A percentile compares a stretch with the other conserved stretches of the same genome.
phyloP scores from a whole-genome alignment of 2,888 invertebrate genomes.

The Lypha dubia region DNA sequence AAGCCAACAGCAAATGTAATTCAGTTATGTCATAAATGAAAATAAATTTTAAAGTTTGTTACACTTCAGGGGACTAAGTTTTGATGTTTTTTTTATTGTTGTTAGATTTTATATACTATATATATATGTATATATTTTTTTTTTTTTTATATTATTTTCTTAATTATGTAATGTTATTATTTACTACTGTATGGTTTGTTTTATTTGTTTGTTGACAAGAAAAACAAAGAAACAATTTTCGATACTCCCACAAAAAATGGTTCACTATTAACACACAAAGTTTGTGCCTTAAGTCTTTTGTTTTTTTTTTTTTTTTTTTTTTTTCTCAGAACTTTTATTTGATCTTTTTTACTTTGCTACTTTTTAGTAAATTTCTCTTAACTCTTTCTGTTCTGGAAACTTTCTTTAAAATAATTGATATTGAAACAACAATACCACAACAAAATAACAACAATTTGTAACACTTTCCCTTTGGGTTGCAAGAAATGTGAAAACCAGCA shows the following conservation, averaged over 20 bases:
- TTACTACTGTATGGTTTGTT: conserved; percentile 41
- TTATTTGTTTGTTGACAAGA: neutral
- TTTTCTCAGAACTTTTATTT: neutral
- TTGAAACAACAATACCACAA: neutral
- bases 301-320: conserved; percentile 21
- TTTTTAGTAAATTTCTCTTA: neutral
- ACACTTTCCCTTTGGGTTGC: conserved; percentile 71
- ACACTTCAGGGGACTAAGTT: neutral
- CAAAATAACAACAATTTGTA: conserved; percentile 47
- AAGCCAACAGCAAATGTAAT: conserved; percentile 73
- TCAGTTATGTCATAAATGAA: conserved; percentile 75
- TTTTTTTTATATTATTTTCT: neutral
- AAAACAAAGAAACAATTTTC: conserved; percentile 73
- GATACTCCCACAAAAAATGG: conserved; percentile 64
- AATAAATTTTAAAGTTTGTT: conserved; percentile 21
- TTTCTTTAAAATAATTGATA: conserved; percentile 52
- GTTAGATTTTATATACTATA: too few relatives aligned
- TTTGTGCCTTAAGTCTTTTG: conserved; percentile 77
- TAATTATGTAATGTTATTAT: conserved; percentile 24
- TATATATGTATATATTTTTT: too few relatives aligned
- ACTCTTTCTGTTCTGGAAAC: conserved; percentile 18
- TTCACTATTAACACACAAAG: conserved; percentile 57
- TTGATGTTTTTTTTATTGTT: too few relatives aligned
- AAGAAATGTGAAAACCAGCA: conserved; percentile 16
- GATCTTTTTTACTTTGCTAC: neutral